phyloP scores from a whole-genome alignment of 2,113 vertebrate species.

The Dicaeum eximium region DNA sequence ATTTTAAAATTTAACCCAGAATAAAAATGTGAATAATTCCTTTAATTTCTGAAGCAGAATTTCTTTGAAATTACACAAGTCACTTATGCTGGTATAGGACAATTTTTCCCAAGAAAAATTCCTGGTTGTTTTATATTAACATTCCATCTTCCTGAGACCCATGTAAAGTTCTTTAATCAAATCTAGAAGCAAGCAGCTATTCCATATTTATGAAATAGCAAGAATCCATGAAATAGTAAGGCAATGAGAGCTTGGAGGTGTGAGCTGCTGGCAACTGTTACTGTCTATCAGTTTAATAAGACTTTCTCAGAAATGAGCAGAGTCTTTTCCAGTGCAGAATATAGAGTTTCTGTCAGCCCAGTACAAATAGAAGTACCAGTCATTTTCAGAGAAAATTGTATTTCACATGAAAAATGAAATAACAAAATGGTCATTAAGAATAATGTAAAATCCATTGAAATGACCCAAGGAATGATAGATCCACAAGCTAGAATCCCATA shows the following conservation, averaged over 20 bases:
- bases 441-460: not conserved
- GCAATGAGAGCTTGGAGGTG: not conserved
- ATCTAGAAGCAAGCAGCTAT: not conserved
- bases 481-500: not conserved
- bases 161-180: not conserved
- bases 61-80: not conserved
- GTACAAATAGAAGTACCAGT: not conserved
- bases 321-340: not conserved
- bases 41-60: not conserved
- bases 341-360: not conserved
- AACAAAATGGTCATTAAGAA: not conserved
- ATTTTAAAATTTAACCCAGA: not conserved
- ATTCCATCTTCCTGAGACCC: not conserved
- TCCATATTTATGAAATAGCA: not conserved
- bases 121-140: not conserved
- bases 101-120: not conserved
- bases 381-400: not conserved
- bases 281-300: not conserved
- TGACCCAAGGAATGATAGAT: not conserved
- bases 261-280: not conserved
- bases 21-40: not conserved
- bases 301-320: not conserved
- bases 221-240: not conserved
- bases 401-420: not conserved
- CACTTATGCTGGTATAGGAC: not conserved